Percentiles rank a stretch among this genome's conserved stretches.
Conservation (phyloP, 2,797 vertebrate genomes). For the Potorous gilbertii region DNA sequence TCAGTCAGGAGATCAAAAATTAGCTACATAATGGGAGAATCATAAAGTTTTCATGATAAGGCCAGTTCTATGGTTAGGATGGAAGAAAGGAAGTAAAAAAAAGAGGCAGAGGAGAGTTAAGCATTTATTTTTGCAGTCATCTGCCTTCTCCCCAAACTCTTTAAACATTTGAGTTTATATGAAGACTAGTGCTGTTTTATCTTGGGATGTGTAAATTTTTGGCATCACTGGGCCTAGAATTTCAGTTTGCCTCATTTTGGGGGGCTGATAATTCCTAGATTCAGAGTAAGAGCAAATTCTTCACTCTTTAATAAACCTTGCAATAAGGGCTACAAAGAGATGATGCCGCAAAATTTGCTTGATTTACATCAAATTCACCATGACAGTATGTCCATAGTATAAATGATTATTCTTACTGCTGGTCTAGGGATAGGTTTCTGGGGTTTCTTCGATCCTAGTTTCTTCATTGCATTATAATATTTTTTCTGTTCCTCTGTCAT, state of each 20-base stretch:
- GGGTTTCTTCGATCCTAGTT: constrained; percentile 98
- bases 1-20: not conserved
- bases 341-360: constrained; percentile 35
- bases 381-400: constrained; percentile 39
- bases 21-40: not conserved
- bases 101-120: not conserved
- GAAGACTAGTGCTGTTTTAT: not conserved
- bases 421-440: constrained; percentile 98
- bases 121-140: not conserved
- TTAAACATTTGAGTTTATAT: not conserved
- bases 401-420: constrained; percentile 85
- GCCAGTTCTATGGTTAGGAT: not conserved
- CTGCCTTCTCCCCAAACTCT: not conserved
- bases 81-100: not conserved
- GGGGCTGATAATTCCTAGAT: not conserved
- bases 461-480: constrained; percentile 99
- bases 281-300: constrained; percentile 11
- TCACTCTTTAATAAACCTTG: constrained; percentile 8
- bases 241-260: constrained; percentile 11
- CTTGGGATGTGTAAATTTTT: not conserved
- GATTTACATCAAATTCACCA: constrained; percentile 5
- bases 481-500: constrained; percentile 99
- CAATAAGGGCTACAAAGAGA: not conserved
- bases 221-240: not conserved
- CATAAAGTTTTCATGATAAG: not conserved